phyloP scores from a whole-genome alignment of 2,797 vertebrate genomes.

The Notolepis coatsorum region DNA sequence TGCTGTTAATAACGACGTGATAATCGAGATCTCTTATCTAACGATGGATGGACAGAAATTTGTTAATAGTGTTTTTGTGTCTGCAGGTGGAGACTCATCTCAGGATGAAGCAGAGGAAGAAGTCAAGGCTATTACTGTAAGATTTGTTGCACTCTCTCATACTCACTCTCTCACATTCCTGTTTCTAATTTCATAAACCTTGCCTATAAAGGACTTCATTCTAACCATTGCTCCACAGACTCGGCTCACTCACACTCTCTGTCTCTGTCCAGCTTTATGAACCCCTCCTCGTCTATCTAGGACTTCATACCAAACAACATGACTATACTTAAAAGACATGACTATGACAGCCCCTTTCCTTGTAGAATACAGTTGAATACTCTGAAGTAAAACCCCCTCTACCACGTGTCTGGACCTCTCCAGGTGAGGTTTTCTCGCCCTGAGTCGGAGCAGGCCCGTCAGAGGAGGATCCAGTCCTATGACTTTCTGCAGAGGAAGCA shows the following conservation, averaged over 20 bases:
- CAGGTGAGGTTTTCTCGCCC: constrained; percentile 96
- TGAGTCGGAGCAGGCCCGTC: constrained; percentile 94
- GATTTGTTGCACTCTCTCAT: constrained; percentile 6
- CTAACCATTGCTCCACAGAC: no score
- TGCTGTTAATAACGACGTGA: neutral
- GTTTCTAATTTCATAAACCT: neutral
- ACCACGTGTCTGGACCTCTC: neutral
- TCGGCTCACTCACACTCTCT: neutral
- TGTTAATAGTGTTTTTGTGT: constrained; percentile 2
- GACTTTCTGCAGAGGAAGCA: constrained; percentile 98
- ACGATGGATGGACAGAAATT: neutral
- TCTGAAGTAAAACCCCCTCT: neutral
- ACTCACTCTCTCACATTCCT: neutral
- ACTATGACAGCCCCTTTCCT: no score
- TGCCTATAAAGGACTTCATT: neutral
- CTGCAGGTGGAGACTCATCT: constrained; percentile 95
- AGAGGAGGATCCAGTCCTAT: constrained; percentile 94
- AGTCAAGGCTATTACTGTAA: constrained; percentile 95
- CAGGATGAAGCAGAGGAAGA: constrained; percentile 98
- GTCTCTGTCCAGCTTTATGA: no score
- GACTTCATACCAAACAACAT: no score
- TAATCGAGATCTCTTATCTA: neutral
- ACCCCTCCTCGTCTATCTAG: no score
- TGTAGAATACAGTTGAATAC: no score
- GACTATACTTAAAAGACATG: no score